Base-by-base conservation (phyloP, 2,888 invertebrate genomes). In the Pristionchus arcanus region DNA sequence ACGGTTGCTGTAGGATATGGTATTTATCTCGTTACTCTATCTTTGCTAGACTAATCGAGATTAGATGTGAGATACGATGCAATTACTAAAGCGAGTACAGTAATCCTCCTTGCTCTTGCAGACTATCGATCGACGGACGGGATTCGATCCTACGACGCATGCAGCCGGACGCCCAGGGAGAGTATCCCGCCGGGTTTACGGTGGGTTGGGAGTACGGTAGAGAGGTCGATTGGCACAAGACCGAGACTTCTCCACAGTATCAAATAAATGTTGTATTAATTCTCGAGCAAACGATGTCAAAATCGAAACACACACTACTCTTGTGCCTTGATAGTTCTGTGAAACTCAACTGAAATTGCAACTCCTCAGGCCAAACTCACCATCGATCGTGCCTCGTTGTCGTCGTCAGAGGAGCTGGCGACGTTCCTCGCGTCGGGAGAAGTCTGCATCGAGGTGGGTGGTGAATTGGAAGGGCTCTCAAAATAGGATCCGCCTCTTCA, bases 381-480 rank as follows among this genome's bases (percentile, higher is more conserved):
- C 15, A 53, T 89, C 31, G 89, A 89, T 28, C 81, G 89, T 2
- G 34, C 59, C 5, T 81, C 81, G 13, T 34, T 89, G 1, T 81
- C 81, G 19, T 81, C 89, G 0, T 63, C 81, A 0, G 63, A 83
- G 11, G 89, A 89, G 53, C 49, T 89, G 2, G 59, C 89, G 15
- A 16, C 49, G 34, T 89, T 63, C 25, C 28, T 89, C 15, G 55
- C 89, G 1, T 31, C 81, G 13, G 34, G 53, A 25, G 59, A 59
- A 83, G 31, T 89, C 21, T 37, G 25, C 16, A 95, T 96, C 89
- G 96, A 96, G 91, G 95, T 96, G 42, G 42, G 42, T 42, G 5
- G 3, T 3, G 9, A 42, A 42, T 42, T 9, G 9, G 42, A 5
- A 42, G 42, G 9, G 9, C 42, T 42, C 42, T 42, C 42, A 9